A percentile compares a stretch with the other conserved stretches of the same genome.
Conservation (phyloP, 2,113 vertebrate genomes). For the Trogon surrucura region DNA sequence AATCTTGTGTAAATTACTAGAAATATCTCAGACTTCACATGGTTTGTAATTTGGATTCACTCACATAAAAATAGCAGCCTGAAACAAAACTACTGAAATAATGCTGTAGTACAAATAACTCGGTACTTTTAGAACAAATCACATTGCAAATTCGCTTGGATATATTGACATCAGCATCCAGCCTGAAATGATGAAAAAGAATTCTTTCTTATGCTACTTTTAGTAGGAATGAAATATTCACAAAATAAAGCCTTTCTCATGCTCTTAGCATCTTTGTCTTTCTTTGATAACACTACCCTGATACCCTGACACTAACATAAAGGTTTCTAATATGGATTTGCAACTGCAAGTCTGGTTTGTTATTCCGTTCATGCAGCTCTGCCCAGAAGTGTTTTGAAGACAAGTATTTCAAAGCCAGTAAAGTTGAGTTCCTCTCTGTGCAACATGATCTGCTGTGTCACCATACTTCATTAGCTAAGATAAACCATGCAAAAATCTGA, state of each 20-base stretch:
- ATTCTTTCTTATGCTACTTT: not conserved
- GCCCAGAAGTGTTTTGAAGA: not conserved
- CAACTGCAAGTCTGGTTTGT: not conserved
- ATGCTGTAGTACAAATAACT: not conserved
- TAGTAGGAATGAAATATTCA: not conserved
- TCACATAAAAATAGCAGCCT: not conserved
- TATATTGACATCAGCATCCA: not conserved
- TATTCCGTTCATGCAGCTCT: not conserved
- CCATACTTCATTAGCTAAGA: constrained; percentile 20
- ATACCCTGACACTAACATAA: not conserved
- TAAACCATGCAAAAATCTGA: constrained; percentile 23
- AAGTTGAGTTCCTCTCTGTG: not conserved
- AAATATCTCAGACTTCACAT: not conserved
- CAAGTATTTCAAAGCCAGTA: not conserved
- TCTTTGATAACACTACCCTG: not conserved
- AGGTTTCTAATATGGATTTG: not conserved
- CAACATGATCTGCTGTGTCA: not conserved
- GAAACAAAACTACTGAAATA: not conserved
- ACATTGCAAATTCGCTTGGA: not conserved
- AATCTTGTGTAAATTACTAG: not conserved
- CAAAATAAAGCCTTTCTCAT: not conserved
- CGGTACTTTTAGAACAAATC: not conserved
- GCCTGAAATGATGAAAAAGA: not conserved
- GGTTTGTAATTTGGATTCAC: not conserved
- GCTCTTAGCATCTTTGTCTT: not conserved